A percentile compares a stretch with the other conserved stretches of the same genome.
These are phyloP conservation scores for Streblospio benedicti DNA, from an alignment of 1,140 invertebrate species.

Conservation along the genomic window DNA sequence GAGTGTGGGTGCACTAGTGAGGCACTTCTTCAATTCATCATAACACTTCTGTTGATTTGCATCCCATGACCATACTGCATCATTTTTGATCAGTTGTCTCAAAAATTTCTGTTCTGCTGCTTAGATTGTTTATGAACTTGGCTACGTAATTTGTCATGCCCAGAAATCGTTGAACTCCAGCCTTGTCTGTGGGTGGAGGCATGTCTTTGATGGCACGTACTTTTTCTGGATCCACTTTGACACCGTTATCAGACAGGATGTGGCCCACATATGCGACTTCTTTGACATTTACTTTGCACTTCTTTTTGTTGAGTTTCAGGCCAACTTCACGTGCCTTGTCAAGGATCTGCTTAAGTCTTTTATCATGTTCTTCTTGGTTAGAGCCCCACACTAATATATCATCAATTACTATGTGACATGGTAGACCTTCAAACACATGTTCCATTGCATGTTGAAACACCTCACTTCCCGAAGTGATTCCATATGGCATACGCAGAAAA, in stretches of 20 bases:
- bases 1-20: neutral
- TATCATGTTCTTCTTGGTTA: neutral
- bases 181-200: neutral
- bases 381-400: neutral
- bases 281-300: neutral
- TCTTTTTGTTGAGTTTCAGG: neutral
- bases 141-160: neutral
- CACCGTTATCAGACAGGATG: neutral
- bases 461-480: neutral
- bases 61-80: neutral
- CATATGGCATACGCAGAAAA: neutral
- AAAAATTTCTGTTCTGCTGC: neutral
- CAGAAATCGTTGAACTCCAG: neutral
- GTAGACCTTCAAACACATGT: neutral
- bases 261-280: neutral
- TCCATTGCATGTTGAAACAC: slow-evolving; percentile 5
- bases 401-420: neutral
- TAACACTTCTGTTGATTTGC: neutral
- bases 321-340: too few species aligned
- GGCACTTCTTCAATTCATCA: neutral
- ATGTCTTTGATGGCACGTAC: neutral
- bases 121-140: neutral
- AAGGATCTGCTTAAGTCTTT: neutral
- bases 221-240: neutral
- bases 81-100: neutral